These are phyloP conservation scores for Schlechtendalia chinensis DNA, from an alignment of 1,140 invertebrate species.

Conservation along the genomic window DNA sequence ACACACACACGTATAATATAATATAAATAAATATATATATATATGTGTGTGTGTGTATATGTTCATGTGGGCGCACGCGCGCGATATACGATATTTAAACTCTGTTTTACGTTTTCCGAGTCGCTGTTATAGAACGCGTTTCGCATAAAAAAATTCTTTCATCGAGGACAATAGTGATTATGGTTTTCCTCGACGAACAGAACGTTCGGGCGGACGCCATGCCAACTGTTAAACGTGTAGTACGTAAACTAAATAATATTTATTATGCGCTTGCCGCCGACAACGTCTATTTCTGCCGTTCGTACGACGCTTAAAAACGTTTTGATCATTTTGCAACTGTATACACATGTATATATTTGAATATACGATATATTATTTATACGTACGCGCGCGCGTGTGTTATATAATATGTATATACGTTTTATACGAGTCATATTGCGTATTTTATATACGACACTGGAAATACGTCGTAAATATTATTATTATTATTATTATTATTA, in stretches of 20 bases:
- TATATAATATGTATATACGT: not conserved
- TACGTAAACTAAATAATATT: too few relatives aligned
- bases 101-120: not conserved
- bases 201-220: not conserved
- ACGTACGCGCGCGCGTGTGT: not conserved
- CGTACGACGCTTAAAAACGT: slow-evolving; percentile 2
- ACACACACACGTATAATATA: too few relatives aligned
- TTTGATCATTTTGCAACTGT: not conserved
- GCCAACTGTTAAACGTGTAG: not conserved
- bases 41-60: too few relatives aligned
- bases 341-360: not conserved
- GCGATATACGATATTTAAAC: not conserved
- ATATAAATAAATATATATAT: too few relatives aligned
- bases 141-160: slow-evolving; percentile 22
- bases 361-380: not conserved
- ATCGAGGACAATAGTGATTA: slow-evolving; percentile 36
- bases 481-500: slow-evolving; percentile 7
- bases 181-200: slow-evolving; percentile 35
- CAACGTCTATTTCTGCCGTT: not conserved
- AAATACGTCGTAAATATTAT: slow-evolving; percentile 24
- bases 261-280: not conserved
- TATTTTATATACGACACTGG: not conserved
- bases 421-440: not conserved
- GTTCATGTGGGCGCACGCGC: too few relatives aligned
- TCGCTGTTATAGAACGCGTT: not conserved